phyloP scores from a whole-genome alignment of 2,888 invertebrate species.

The Crossocerus cetratus region DNA sequence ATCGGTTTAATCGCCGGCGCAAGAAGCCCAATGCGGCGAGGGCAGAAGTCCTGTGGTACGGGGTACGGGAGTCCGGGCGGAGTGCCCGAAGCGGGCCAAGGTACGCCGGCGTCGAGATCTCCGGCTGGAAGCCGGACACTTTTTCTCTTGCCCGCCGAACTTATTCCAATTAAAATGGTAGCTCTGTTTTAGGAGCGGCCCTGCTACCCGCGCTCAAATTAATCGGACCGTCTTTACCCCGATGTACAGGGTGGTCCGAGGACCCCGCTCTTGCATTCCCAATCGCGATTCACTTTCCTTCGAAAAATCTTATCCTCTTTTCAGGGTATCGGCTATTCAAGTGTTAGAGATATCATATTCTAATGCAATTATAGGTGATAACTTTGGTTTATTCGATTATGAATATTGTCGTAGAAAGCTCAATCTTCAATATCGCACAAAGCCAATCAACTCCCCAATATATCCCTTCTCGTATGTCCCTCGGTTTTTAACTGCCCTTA shows the following conservation, averaged over 20 bases:
- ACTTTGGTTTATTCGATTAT: no score
- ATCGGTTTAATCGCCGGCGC: constrained; percentile 55
- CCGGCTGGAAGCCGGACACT: constrained; percentile 22
- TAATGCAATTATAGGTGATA: no score
- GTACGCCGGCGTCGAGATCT: constrained; percentile 42
- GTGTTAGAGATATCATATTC: no score
- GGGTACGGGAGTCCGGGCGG: constrained; percentile 33
- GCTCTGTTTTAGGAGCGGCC: constrained; percentile 60
- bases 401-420: no score
- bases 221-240: constrained; percentile 18
- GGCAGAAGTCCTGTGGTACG: constrained; percentile 33
- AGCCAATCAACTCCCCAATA: no score
- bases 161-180: constrained; percentile 67
- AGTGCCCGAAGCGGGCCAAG: constrained; percentile 50
- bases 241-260: neutral
- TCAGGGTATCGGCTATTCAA: no score
- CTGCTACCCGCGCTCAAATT: constrained; percentile 32
- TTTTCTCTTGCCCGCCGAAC: constrained; percentile 47
- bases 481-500: no score
- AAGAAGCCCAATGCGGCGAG: constrained; percentile 59
- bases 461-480: no score
- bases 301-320: no score
- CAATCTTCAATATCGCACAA: no score
- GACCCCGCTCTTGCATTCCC: no score
- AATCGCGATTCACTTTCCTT: no score